Base-by-base conservation (phyloP, 2,888 invertebrate species). In the Drosophila meridionalis region DNA sequence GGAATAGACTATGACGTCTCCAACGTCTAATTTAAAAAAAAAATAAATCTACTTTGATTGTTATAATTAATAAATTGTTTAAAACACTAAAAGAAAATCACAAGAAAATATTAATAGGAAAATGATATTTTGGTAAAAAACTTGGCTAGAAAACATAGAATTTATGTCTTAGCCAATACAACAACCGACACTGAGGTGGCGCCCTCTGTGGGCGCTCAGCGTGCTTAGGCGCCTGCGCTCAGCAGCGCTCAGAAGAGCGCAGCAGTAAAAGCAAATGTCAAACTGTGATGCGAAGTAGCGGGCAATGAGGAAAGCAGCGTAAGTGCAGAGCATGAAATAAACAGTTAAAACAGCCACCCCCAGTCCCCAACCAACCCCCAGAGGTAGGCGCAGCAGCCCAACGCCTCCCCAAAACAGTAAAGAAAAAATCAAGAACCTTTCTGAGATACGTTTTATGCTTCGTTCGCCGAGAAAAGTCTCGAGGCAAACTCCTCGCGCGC, bases 321-420 rank as follows among this genome's bases (percentile, higher is more conserved):
- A 65, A 67, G 56, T 32, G 45, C 40, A 62, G 69, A 88, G 90
- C 69, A 73, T 58, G 68, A 74, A 73, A 80, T 73, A 82, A 83
- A 86, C 88, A 90, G 67, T 55, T 60, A 68, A 20, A 20, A 20
- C 60, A 75, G 71, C 71, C 74, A 85, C 90, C 85, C 83, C 82
- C 61, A 43, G 28, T 45, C 69, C 59, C 68, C 58, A 50, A 28
- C 36, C 53, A 58, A 53, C 36, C 65, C 57, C 50, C 40, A 57
- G 40, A 2, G 14, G 28, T 30, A 45, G 38, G 12, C 11, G 6
- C 9, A 67, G 36, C 68, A 20, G 3, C 26, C n/a, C 9, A 56
- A 59, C 50, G 20, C 65, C 48, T 26, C 30, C 32, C 30, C 34
- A 30, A 8, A 43, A 32, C 28, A 42, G 36, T 5, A 38, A 50